A percentile compares a stretch with the other conserved stretches of the same genome.
phyloP scores from a whole-genome alignment of 2,797 vertebrate genomes.

The Heliangelus exortis region DNA sequence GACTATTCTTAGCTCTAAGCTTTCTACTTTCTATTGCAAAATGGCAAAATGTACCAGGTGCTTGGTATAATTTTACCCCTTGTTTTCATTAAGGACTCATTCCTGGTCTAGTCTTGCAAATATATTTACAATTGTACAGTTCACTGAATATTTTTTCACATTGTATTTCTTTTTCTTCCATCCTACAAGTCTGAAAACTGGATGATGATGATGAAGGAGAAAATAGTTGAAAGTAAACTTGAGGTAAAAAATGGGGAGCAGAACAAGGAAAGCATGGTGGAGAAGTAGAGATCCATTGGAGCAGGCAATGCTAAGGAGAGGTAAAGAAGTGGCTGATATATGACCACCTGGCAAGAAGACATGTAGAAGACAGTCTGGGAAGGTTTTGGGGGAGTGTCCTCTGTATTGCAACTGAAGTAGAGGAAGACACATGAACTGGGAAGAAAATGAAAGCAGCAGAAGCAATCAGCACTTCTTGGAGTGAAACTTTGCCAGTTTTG shows the following conservation, averaged over 20 bases:
- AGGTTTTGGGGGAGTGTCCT: neutral
- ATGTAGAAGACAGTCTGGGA: neutral
- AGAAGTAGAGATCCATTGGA: neutral
- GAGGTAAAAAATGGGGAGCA: neutral
- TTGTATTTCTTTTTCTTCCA: neutral
- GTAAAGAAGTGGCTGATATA: neutral
- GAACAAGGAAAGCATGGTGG: neutral
- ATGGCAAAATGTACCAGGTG: neutral
- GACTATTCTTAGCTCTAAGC: neutral
- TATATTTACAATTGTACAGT: neutral
- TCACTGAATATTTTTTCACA: neutral
- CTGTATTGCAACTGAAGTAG: neutral
- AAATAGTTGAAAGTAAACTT: conserved; percentile 12
- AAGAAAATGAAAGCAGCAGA: neutral
- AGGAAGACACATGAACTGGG: neutral
- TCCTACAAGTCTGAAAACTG: neutral
- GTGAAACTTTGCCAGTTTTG: neutral
- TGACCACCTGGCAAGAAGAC: neutral
- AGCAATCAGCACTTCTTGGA: neutral
- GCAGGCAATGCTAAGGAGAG: neutral
- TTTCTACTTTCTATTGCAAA: neutral
- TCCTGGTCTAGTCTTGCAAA: neutral
- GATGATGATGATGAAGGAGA: neutral
- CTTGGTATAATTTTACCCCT: neutral
- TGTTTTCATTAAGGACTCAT: neutral